Evolutionary conservation across 2,797 vertebrate genomes (phyloP).

Genomic region (Propithecus perrieri): DNA sequence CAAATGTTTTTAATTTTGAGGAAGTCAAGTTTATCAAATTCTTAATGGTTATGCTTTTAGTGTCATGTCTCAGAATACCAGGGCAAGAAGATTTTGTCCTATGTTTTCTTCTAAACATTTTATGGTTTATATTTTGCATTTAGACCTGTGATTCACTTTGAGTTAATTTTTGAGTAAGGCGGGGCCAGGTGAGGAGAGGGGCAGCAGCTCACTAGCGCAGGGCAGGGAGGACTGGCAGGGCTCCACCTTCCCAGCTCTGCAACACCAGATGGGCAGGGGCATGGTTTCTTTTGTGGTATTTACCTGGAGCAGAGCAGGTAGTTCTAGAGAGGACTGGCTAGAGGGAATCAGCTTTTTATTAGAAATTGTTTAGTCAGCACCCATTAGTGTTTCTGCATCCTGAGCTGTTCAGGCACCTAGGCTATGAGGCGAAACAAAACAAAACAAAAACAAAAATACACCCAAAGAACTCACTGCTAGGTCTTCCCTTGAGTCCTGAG

Average conservation of each 20-base stretch:
- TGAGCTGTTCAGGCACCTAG: neutral
- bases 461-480: neutral
- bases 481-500: neutral
- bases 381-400: neutral
- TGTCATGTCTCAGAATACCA: neutral
- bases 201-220: neutral
- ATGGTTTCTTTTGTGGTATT: neutral
- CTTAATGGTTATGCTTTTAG: neutral
- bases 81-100: neutral
- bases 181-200: neutral
- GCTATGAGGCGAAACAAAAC: neutral
- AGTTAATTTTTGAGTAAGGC: neutral
- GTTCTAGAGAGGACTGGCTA: neutral
- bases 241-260: neutral
- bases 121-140: neutral
- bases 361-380: neutral
- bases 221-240: neutral
- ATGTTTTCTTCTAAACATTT: neutral
- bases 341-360: neutral
- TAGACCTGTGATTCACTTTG: neutral
- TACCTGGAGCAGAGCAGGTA: neutral
- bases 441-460: neutral
- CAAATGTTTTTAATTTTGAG: neutral
- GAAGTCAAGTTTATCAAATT: neutral
- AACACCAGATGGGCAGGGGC: neutral